Evolutionary conservation across 2,797 vertebrate genomes (phyloP), one percentile per base, ranked within the genome.

Genomic region (Coccyzus lansbergi): DNA sequence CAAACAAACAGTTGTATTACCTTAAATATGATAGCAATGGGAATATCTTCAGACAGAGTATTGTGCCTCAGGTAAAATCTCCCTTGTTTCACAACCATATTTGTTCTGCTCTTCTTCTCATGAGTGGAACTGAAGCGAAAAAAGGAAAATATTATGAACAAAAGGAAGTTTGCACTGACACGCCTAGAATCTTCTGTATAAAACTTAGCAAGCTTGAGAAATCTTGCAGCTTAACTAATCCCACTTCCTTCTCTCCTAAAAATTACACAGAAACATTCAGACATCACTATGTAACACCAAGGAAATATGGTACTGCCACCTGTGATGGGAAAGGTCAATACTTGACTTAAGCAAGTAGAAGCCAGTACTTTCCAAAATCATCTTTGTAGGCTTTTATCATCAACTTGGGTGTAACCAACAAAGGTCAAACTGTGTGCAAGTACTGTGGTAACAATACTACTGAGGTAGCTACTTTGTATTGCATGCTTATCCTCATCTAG

Each of bases 101-200:
- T 99, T 60, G 99, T 99, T 98, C 99, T 98, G 97, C 99, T 99
- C 94, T 99, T 99, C 97, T 99, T 99, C 97, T 99, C 99, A 34
- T 99, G 99, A 60, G 99, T 99, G 55, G 99, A 99, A 97, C 99
- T 99, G 93, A 7, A 94, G 72, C 56, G 38, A 86, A 91, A 97
- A 68, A 65, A 55, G 64, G 18, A 81, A 26, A 1, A 12, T 1
- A 71, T 25, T 38, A 69, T 49, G 79, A 76, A 19, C 26, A 82
- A 90, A 16, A 79, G 10, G 62, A 52, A 29, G 33, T 46, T 87
- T 91, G 25, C 42, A 81, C 18, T 29, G 49, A 86, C 6, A 14
- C 14, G 88, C 25, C 74, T 56, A 76, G 21, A 72, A 78, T 72
- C 33, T 52, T 52, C 63, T n/a, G 15, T 25, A 82, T 7, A 40